Base-by-base conservation (phyloP, 2,113 vertebrate genomes). In the Eptatretus burgeri region DNA sequence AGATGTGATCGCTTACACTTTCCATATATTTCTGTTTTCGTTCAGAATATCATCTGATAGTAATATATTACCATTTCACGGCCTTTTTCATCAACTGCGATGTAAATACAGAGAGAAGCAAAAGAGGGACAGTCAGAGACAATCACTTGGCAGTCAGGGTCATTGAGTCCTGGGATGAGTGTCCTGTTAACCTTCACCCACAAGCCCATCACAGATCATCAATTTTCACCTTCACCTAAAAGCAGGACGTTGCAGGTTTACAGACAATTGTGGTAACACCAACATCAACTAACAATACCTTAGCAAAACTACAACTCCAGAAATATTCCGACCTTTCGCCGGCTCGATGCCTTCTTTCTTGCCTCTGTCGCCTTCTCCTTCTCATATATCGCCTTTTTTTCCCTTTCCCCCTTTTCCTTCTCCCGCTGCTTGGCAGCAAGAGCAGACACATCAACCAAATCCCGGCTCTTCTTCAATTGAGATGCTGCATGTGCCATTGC, bases 371-470 rank as follows among this genome's bases (percentile, higher is more conserved):
- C 20, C 56, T 60, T n/a, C 11, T 60, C 56, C 56, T 20, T 60
- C 56, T 60, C n/a, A n/a, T 60, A n/a, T 20, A 17, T 60, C 56
- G n/a, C 53, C 53, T 60, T 20, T 17, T 17, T 56, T 20, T 60
- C 56, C 56, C 56, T 60, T n/a, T 60, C 56, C 56, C 10, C 56
- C 56, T 60, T n/a, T 12, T 60, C 56, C 56, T 60, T 60, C 11
- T 60, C 56, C 20, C 20, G n/a, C n/a, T 60, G n/a, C 56, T 60
- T 60, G n/a, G 56, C n/a, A 17, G 56, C 20, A n/a, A 20, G 56
- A n/a, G 20, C 56, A n/a, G 56, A 13, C 2, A 13, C 56, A n/a
- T 60, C 56, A 20, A 60, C 20, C 56, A 17, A 20, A 12, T 60
- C 56, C n/a, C 56, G 56, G 20, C 2, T 20, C 56, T 60, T 60